Evolutionary conservation across 2,113 vertebrate genomes (phyloP), one percentile per base, ranked within the genome.

Genomic region (Rhabdornis inornatus): DNA sequence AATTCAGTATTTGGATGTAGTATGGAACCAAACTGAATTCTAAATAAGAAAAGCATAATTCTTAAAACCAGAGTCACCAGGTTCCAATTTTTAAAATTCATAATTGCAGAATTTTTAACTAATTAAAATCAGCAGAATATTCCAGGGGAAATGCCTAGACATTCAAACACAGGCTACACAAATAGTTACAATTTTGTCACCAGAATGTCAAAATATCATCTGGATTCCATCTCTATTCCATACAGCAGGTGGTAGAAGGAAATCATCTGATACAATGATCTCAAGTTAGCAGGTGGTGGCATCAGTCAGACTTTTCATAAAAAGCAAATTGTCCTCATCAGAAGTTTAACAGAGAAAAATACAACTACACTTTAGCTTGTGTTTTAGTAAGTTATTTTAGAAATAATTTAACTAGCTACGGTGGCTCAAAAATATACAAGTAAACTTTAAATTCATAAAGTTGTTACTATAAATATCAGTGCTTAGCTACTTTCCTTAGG

Each of bases 231-330:
- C 50, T 53, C 55, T 65, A 3, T 57, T 84, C 50, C 3, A 3
- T 60, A 63, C 57, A 95, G 90, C 94, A 88, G 93, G 70, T 94
- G 95, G 78, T 85, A 66, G 78, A 53, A 94, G 84, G 55, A 95
- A 91, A 94, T 87, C 35, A 59, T 87, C 66, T 37, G 89, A 80
- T 79, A 87, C 40, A 89, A n/a, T 27, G 49, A 86, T 85, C 63
- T 78, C 71, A 63, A 83, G 59, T 65, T 76, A 94, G 85, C 93
- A 97, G 84, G 69, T 90, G 91, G 45, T 82, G 39, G 66, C 55
- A 94, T 94, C 87, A 92, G 50, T 95, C 84, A 94, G 42, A 45
- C 78, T 91, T 92, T 83, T 80, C 55, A 83, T 76, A 59, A 79
- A 95, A 87, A 89, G 8, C 33, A 63, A 39, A 85, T 44, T 70